Evolutionary conservation across 2,888 invertebrate genomes (phyloP).

Genomic region (Harpalus rufipes): DNA sequence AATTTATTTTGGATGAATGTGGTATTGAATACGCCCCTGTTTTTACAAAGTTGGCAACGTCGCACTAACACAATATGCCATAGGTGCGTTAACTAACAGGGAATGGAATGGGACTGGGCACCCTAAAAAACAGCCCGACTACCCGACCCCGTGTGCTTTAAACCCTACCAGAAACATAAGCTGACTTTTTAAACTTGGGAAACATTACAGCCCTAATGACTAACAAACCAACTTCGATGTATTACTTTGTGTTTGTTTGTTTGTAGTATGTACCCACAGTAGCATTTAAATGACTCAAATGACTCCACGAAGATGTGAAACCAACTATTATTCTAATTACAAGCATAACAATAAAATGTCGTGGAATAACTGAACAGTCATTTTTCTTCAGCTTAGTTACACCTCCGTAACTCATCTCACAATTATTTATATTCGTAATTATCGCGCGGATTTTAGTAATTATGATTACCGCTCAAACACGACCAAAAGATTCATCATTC

Average conservation of each 20-base stretch:
- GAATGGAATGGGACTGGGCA: constrained; percentile 40
- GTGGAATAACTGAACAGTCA: constrained; percentile 42
- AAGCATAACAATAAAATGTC: constrained; percentile 51
- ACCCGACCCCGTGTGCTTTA: constrained; percentile 27
- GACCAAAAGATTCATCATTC: constrained; percentile 39
- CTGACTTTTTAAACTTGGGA: constrained; percentile 28
- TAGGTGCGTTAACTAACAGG: constrained; percentile 52
- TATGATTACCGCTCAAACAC: constrained; percentile 57
- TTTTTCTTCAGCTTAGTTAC: constrained; percentile 48
- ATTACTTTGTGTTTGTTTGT: constrained; percentile 1
- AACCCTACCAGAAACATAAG: constrained; percentile 33
- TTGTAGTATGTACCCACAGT: not conserved
- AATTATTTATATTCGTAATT: constrained; percentile 48
- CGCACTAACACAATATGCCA: constrained; percentile 49
- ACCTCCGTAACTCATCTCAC: constrained; percentile 49
- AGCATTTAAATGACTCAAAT: constrained; percentile 8
- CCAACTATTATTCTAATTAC: constrained; percentile 41
- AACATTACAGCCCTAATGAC: constrained; percentile 8
- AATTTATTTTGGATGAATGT: constrained; percentile 38
- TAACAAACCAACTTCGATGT: not conserved
- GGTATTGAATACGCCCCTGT: constrained; percentile 39
- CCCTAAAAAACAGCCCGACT: constrained; percentile 44
- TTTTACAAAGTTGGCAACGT: constrained; percentile 38
- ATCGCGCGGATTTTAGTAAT: constrained; percentile 47
- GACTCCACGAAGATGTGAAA: constrained; percentile 41